Conservation (phyloP, 2,888 invertebrate genomes). For the Galeruca laticollis region DNA sequence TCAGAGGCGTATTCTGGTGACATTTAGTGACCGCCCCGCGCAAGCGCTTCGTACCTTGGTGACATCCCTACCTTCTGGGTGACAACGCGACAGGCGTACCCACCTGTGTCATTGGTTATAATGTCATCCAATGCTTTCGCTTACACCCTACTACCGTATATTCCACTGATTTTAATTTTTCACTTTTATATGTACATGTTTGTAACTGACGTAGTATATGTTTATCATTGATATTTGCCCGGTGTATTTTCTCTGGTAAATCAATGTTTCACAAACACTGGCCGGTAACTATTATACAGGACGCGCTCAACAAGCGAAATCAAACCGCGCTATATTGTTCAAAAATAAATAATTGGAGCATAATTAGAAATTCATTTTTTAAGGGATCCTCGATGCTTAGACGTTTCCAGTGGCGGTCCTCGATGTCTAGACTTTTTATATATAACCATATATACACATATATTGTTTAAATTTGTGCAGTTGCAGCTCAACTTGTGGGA, state of each 20-base stretch:
- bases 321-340: too few species aligned
- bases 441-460: too few species aligned
- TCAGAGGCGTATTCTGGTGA: conserved; percentile 66
- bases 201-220: conserved; percentile 5
- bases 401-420: too few species aligned
- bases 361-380: too few species aligned
- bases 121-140: conserved; percentile 63
- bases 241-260: not conserved
- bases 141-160: conserved; percentile 37
- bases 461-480: too few species aligned
- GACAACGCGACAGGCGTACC: conserved; percentile 66
- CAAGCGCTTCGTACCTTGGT: conserved; percentile 60
- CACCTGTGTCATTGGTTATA: conserved; percentile 65
- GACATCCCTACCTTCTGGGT: conserved; percentile 64
- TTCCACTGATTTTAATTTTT: conserved; percentile 33
- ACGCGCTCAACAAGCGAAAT: not conserved
- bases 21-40: conserved; percentile 64
- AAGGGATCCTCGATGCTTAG: too few species aligned
- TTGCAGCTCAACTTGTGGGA: too few species aligned
- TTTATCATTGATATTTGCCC: conserved; percentile 10
- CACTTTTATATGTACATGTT: conserved; percentile 16
- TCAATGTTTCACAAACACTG: conserved; percentile 16
- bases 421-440: too few species aligned
- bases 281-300: not conserved
- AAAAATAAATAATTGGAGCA: too few species aligned